These are phyloP conservation scores for Procavia capensis DNA, from an alignment of 2,113 vertebrate species.

Conservation along the genomic window DNA sequence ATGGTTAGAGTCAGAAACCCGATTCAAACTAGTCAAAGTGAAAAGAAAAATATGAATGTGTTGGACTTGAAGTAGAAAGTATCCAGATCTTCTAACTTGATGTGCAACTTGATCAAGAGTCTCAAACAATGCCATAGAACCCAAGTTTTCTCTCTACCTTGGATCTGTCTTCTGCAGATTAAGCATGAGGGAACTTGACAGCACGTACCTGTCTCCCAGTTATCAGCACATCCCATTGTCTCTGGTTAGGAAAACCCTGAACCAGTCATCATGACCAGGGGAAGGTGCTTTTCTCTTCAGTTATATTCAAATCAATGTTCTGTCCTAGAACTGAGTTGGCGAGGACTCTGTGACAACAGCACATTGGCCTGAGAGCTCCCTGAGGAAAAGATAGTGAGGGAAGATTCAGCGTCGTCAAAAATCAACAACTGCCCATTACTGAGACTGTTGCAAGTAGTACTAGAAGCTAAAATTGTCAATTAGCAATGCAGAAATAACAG, in stretches of 20 bases:
- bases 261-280: not conserved
- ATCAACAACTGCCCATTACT: not conserved
- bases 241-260: not conserved
- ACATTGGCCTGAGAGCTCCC: not conserved
- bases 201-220: not conserved
- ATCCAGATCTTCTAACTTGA: not conserved
- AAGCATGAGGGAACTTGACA: not conserved
- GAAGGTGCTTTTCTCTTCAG: not conserved
- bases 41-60: not conserved
- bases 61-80: not conserved
- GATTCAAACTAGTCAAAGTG: constrained; percentile 11
- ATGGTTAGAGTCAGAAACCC: not conserved
- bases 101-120: not conserved
- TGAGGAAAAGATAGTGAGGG: not conserved
- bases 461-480: not conserved
- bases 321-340: not conserved
- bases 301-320: not conserved
- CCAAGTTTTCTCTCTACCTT: not conserved
- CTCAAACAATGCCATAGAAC: not conserved
- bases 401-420: not conserved
- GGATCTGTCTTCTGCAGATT: not conserved
- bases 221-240: not conserved
- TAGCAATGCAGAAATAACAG: not conserved
- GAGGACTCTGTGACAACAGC: not conserved
- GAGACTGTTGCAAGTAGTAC: not conserved